Evolutionary conservation across 2,888 invertebrate species (phyloP).

Genomic region (Ectemnius lituratus): DNA sequence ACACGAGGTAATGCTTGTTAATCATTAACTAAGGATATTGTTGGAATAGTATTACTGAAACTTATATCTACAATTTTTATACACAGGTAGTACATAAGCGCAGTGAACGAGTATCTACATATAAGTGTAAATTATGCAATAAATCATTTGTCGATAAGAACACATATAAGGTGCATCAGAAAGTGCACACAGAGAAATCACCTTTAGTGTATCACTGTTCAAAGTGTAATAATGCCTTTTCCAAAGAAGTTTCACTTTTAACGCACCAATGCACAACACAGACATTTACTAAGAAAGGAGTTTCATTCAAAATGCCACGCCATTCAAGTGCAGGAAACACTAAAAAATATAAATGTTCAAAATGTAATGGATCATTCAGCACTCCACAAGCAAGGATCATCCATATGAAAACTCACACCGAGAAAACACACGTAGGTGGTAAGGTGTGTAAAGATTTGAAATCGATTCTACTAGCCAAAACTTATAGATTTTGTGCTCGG

Average conservation of each 20-base stretch:
- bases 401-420: conserved; percentile 64
- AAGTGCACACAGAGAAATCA: conserved; percentile 65
- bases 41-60: not conserved
- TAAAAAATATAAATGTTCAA: conserved; percentile 67
- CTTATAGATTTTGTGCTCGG: not conserved
- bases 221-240: conserved; percentile 73
- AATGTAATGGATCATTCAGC: conserved; percentile 63
- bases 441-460: conserved; percentile 17
- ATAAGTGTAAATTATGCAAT: conserved; percentile 63
- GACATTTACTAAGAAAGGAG: conserved; percentile 52
- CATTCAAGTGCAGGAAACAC: conserved; percentile 36
- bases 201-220: conserved; percentile 67
- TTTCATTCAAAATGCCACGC: conserved; percentile 48
- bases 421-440: conserved; percentile 31
- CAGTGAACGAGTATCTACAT: conserved; percentile 40
- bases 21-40: conserved; percentile 5
- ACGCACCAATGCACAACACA: conserved; percentile 66
- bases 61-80: conserved; percentile 4
- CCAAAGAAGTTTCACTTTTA: conserved; percentile 69
- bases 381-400: conserved; percentile 66
- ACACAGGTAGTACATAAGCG: conserved; percentile 67
- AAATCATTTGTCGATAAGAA: conserved; percentile 65
- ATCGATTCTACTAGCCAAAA: not conserved
- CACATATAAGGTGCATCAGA: conserved; percentile 63
- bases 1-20: conserved; percentile 64